phyloP scores from a whole-genome alignment of 2,113 vertebrate species.

The Ochotona curzoniae region DNA sequence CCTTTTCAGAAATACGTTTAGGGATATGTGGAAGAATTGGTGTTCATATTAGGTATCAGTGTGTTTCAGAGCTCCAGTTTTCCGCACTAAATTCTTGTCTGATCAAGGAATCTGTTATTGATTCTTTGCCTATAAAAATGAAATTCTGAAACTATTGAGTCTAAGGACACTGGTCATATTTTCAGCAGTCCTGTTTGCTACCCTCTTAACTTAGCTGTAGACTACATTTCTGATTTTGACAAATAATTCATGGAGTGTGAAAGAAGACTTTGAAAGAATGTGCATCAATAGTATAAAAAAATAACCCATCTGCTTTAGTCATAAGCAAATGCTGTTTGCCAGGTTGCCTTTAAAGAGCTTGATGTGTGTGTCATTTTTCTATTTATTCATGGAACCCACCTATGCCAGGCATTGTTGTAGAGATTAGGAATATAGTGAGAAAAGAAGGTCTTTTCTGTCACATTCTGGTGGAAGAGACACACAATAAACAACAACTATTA shows the following conservation, averaged over 20 bases:
- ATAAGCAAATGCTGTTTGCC: not conserved
- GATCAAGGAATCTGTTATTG: slow-evolving; percentile 35
- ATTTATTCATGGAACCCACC: not conserved
- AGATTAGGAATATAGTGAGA: not conserved
- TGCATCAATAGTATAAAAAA: not conserved
- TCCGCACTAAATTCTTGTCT: not conserved
- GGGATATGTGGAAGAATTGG: not conserved
- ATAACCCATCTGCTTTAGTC: not conserved
- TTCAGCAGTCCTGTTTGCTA: not conserved
- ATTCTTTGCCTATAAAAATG: slow-evolving; percentile 6
- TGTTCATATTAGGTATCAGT: slow-evolving; percentile 25
- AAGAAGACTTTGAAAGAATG: slow-evolving; percentile 29
- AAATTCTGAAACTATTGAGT: not conserved
- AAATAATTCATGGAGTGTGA: slow-evolving; percentile 40
- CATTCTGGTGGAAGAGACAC: not conserved
- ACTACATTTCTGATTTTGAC: slow-evolving; percentile 9
- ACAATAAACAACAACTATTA: not conserved
- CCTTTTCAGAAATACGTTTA: slow-evolving; percentile 42
- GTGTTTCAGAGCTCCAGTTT: not conserved
- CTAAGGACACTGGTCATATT: slow-evolving; percentile 3
- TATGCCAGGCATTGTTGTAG: not conserved
- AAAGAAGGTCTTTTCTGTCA: not conserved
- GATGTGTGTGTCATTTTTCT: slow-evolving; percentile 6
- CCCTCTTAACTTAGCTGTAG: not conserved
- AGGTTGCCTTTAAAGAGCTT: not conserved